Evolutionary conservation across 2,113 vertebrate genomes (phyloP).

Genomic region (Solea solea): DNA sequence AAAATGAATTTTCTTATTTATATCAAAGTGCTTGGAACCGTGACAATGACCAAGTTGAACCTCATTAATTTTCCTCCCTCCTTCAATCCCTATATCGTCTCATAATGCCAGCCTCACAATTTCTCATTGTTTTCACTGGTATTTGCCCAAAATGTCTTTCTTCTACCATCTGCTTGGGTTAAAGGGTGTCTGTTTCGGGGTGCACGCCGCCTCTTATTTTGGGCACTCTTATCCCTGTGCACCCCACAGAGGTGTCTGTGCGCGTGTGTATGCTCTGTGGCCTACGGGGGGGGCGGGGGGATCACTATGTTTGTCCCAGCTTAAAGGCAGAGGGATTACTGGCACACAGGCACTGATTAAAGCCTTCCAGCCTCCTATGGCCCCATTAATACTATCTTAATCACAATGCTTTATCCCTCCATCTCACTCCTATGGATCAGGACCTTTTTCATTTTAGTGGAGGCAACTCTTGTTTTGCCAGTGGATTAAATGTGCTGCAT

Average conservation of each 20-base stretch:
- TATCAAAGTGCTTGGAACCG: not conserved
- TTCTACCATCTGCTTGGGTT: conserved; percentile 70
- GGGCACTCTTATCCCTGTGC: conserved; percentile 44
- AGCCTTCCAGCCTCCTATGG: conserved; percentile 83
- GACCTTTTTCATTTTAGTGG: conserved; percentile 81
- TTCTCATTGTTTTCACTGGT: conserved; percentile 36
- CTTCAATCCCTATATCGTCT: conserved; percentile 4
- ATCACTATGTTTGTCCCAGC: conserved; percentile 73
- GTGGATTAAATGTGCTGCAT: conserved; percentile 75
- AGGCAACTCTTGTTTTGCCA: conserved; percentile 79
- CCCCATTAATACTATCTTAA: conserved; percentile 87
- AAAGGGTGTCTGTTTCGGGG: conserved; percentile 60
- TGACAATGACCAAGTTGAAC: conserved; percentile 14
- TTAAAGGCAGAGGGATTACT: conserved; percentile 83
- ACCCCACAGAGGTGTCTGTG: conserved; percentile 31
- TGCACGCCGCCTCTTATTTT: conserved; percentile 68
- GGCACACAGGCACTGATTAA: conserved; percentile 84
- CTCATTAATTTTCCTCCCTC: conserved; percentile 3
- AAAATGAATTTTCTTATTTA: not conserved
- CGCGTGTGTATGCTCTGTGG: conserved; percentile 34
- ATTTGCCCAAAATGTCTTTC: conserved; percentile 48
- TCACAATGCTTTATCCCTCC: conserved; percentile 84
- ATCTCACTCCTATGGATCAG: conserved; percentile 79
- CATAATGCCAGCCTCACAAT: conserved; percentile 25
- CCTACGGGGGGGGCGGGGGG: conserved; percentile 64